These are phyloP conservation scores for Cavia aperea DNA, from an alignment of 2,113 vertebrate genomes.

Conservation along the genomic window DNA sequence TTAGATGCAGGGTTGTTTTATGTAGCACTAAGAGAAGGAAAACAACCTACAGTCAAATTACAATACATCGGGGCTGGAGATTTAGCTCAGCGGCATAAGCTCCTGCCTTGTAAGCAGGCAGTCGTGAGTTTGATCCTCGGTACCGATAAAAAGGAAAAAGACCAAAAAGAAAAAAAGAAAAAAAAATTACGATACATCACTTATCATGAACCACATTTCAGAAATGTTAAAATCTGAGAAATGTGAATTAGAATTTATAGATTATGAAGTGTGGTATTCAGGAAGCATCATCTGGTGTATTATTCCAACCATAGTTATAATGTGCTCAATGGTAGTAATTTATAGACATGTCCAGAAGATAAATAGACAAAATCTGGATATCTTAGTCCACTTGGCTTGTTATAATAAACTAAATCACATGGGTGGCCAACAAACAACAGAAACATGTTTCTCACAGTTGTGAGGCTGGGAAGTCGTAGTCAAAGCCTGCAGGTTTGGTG, in stretches of 20 bases:
- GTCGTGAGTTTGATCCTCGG: no score
- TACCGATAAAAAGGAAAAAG: no score
- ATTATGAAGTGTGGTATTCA: background rate
- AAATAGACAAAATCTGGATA: background rate
- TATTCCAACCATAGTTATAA: background rate
- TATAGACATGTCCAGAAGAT: background rate
- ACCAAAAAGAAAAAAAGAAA: no score
- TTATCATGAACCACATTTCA: background rate
- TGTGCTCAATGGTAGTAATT: background rate
- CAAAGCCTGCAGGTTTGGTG: background rate
- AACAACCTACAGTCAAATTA: background rate
- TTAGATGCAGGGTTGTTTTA: background rate
- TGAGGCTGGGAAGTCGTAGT: background rate
- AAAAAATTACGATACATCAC: background rate
- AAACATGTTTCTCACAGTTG: background rate
- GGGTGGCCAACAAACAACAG: background rate
- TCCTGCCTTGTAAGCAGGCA: no score
- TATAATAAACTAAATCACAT: background rate
- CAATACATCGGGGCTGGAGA: background rate
- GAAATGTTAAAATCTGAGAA: constrained; percentile 6
- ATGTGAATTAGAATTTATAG: constrained; percentile 26
- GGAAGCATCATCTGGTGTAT: background rate
- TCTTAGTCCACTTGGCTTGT: background rate
- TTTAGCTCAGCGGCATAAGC: no score
- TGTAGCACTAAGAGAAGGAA: background rate